phyloP scores from a whole-genome alignment of 2,113 vertebrate genomes.

The Saguinus imperator region DNA sequence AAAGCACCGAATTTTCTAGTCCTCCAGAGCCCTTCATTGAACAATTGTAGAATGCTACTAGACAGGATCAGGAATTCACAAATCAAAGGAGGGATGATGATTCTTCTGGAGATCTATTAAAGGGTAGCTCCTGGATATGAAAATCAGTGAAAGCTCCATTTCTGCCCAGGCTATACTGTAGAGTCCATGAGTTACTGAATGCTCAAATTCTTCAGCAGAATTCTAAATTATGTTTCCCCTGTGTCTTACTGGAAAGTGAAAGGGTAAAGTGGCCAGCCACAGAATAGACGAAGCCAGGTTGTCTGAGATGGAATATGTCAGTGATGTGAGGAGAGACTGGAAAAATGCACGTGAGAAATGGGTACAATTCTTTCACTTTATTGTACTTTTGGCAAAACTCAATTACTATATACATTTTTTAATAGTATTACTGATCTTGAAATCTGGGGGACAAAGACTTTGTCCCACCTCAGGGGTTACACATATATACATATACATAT shows the following conservation, averaged over 20 bases:
- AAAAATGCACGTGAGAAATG: not conserved
- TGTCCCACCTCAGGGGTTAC: not conserved
- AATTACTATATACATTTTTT: not conserved
- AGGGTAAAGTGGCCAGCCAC: not conserved
- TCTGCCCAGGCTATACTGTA: not conserved
- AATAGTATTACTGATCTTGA: not conserved
- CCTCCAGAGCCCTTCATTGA: not conserved
- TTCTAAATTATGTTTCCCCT: conserved; percentile 67
- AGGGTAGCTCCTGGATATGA: not conserved
- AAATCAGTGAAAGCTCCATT: conserved; percentile 37
- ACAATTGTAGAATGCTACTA: not conserved
- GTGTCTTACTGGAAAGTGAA: conserved; percentile 46
- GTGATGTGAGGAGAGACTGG: not conserved
- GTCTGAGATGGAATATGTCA: conserved; percentile 39
- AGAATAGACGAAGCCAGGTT: conserved; percentile 31
- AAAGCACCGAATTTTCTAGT: not conserved
- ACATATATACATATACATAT: not conserved
- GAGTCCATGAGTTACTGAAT: not conserved
- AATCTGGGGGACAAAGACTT: not conserved
- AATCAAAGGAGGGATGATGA: not conserved
- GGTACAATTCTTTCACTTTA: not conserved
- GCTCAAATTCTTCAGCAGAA: conserved; percentile 33
- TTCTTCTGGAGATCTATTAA: not conserved
- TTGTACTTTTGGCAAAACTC: not conserved
- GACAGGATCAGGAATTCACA: not conserved